Evolutionary conservation across 2,113 vertebrate species (phyloP), one percentile per base, ranked within the genome.

Genomic region (Nycticebus coucang): DNA sequence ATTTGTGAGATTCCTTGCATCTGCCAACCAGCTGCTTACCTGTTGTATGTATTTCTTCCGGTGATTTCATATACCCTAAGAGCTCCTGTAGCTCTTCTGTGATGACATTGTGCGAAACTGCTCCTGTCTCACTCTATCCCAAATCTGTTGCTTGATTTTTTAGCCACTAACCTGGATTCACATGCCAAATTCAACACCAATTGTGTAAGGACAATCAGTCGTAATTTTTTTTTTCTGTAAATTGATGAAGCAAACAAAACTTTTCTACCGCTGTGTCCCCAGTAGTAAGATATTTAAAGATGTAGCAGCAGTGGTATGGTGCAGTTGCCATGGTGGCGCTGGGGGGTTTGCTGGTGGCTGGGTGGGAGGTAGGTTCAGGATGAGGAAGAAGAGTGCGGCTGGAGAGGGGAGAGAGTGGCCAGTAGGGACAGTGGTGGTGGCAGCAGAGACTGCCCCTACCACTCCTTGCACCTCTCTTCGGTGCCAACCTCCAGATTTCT

Each of bases 171-270:
- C 99, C 99, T 99, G 99, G 98, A 99, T 99, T 98, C 45, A 50
- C 45, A 50, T 50, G 93, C 99, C 99, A 96, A 99, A 99, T 98
- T 99, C 99, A 97, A 99, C 99, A 93, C 99, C 99, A 91, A 99
- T 99, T 98, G 99, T 99, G 98, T 99, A 99, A 97, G 99, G 99
- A 98, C 99, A 99, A 98, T 99, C 99, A 15, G 99, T 99, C 99
- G 99, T 99, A 99, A 99, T 99, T 99, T 98, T 99, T 99, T 99
- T 99, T 99, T 99, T 99, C 99, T 98, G 99, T 99, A 98, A 99
- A 99, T 30, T 99, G 99, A 94, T 99, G 99, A 97, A 99, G 99
- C 97, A 99, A 99, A 98, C 99, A 99, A 45, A 99, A 99, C 98
- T 99, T 99, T 96, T 99, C 99, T 96, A 99, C 99, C 93, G 99